Base-by-base conservation (phyloP, 2,888 invertebrate species). In the Carterocephalus palaemon region DNA sequence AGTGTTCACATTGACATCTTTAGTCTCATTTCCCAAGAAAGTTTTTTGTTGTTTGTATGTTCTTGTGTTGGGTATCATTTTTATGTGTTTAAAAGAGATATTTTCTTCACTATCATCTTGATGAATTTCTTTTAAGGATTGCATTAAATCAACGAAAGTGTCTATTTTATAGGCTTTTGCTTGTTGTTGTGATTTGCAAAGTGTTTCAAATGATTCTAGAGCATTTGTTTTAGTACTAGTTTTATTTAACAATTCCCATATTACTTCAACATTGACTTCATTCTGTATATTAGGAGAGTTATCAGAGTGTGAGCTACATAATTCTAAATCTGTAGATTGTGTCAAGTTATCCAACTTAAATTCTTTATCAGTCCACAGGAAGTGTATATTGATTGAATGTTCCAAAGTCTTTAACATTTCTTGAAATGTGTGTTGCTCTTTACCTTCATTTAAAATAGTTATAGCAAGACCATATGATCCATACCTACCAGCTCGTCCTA, bases 401-500 rank as follows among this genome's bases (percentile, higher is more conserved):
- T 89, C 90, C 38, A 92, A 86, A n/a, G 77, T 70, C 2, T 84
- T 74, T 20, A 93, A 67, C 31, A 93, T 81, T 36, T 81, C 71
- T 58, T 80, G 81, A 57, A 94, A 92, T 28, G 76, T 79, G 1
- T 68, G 54, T 32, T 88, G 56, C 70, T 96, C 95, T 40, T 88
- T 81, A 3, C 91, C 91, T 34, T 89, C 87, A 57, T 91, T 88
- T 4, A 93, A 78, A 46, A 97, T 89, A 36, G 92, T 92, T 7
- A 97, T 89, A 15, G 95, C 92, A 45, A 91, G 88, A 38, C 97
- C 97, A 70, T 91, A 90, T 1, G 94, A 92, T 1, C 98, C 99
- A 87, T 93, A 99, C 49, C 99, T 89, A 0, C 99, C 99, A 28
- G 98, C 97, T 60, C 99, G 89, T 1, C 99, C 99, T 69, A 98